A percentile compares a stretch with the other conserved stretches of the same genome.
Conservation (phyloP, 2,888 invertebrate genomes). For the Molorchus minor region DNA sequence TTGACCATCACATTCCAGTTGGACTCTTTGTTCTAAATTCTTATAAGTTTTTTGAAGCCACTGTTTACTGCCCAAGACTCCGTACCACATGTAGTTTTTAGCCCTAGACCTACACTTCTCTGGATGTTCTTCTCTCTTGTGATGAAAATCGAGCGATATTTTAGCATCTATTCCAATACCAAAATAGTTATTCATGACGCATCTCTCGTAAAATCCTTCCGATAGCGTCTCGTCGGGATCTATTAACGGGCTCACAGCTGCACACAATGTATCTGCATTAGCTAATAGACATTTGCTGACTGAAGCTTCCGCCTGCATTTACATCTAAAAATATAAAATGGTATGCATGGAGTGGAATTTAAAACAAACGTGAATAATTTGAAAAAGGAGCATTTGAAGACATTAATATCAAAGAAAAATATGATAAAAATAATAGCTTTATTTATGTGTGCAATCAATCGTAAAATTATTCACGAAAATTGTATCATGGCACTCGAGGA, state of each 20-base stretch:
- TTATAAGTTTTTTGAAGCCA: slow-evolving; percentile 91
- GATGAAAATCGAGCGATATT: slow-evolving; percentile 95
- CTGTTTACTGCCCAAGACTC: slow-evolving; percentile 81
- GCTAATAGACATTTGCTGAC: slow-evolving; percentile 94
- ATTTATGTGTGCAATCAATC: neutral
- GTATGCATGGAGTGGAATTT: slow-evolving; percentile 10
- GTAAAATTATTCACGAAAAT: too few relatives aligned
- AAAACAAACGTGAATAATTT: neutral
- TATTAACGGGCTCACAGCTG: slow-evolving; percentile 95
- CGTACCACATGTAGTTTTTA: slow-evolving; percentile 96
- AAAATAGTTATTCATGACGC: slow-evolving; percentile 99
- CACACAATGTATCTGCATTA: slow-evolving; percentile 95
- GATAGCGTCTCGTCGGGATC: slow-evolving; percentile 88
- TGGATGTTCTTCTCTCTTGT: slow-evolving; percentile 96
- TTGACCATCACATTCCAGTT: slow-evolving; percentile 95
- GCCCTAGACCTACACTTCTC: slow-evolving; percentile 95
- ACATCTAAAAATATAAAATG: slow-evolving; percentile 42
- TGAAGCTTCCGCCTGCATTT: slow-evolving; percentile 79
- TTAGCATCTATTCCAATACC: slow-evolving; percentile 99
- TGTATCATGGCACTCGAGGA: too few relatives aligned
- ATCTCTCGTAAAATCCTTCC: slow-evolving; percentile 91
- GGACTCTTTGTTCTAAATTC: slow-evolving; percentile 94
- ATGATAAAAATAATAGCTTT: neutral
- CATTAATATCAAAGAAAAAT: too few relatives aligned
- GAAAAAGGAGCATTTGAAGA: too few relatives aligned